These are phyloP conservation scores for Montipora foliosa DNA, from an alignment of 64 coral and sea anemone species.

Conservation along the genomic window DNA sequence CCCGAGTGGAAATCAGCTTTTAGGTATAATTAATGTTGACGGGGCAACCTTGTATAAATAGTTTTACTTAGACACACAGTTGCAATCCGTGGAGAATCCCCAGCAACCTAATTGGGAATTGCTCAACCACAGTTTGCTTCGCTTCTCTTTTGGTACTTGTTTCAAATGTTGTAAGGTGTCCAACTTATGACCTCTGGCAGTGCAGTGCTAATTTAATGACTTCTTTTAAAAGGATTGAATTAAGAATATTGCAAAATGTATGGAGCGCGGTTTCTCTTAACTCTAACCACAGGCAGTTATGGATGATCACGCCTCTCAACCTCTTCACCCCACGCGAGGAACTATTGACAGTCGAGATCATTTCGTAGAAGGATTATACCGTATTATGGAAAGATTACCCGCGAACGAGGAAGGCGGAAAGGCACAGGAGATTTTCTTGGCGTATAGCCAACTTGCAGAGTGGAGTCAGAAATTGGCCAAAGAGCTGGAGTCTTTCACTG, in stretches of 20 bases:
- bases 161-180: too few relatives aligned
- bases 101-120: too few relatives aligned
- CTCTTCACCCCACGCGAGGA: conserved; percentile 56
- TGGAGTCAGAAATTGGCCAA: conserved; percentile 60
- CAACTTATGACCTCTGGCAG: too few relatives aligned
- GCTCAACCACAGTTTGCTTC: too few relatives aligned
- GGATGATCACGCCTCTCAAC: conserved; percentile 41
- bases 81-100: too few relatives aligned
- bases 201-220: too few relatives aligned
- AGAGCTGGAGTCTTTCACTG: conserved; percentile 49
- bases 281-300: conserved; percentile 33
- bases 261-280: conserved; percentile 15
- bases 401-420: neutral
- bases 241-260: neutral
- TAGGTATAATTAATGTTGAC: too few relatives aligned
- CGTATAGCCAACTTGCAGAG: conserved; percentile 53
- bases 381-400: conserved; percentile 47
- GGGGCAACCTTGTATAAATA: too few relatives aligned
- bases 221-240: too few relatives aligned
- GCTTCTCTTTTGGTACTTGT: too few relatives aligned
- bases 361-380: conserved; percentile 60
- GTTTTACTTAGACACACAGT: too few relatives aligned
- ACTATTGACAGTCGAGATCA: conserved; percentile 90
- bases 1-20: too few relatives aligned
- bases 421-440: conserved; percentile 66